phyloP scores from a whole-genome alignment of 2,113 vertebrate species.

The Vulpes vulpes region DNA sequence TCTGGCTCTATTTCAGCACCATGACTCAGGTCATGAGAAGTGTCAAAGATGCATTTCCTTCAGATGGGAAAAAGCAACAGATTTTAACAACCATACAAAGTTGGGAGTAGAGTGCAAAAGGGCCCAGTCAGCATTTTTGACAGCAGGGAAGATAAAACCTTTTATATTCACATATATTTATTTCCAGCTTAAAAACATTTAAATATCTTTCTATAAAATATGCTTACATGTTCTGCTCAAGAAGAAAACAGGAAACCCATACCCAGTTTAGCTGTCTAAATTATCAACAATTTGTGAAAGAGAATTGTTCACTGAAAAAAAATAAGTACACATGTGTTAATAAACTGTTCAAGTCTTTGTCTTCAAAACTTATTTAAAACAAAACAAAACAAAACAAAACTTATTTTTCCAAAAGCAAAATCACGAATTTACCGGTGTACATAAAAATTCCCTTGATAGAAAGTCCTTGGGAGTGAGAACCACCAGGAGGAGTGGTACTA shows the following conservation, averaged over 20 bases:
- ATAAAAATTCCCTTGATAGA: background rate
- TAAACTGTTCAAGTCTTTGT: background rate
- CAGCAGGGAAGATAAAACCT: constrained; percentile 83
- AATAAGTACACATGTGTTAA: background rate
- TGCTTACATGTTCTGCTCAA: constrained; percentile 76
- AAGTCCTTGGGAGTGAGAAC: background rate
- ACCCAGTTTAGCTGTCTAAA: constrained; percentile 77
- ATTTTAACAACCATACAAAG: constrained; percentile 86
- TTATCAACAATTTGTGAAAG: constrained; percentile 77
- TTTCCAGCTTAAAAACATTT: constrained; percentile 79
- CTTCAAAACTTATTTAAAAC: constrained; percentile 35
- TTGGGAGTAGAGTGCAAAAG: constrained; percentile 78
- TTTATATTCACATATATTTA: constrained; percentile 82
- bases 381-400: background rate
- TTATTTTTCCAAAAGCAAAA: constrained; percentile 48
- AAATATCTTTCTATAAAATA: constrained; percentile 76
- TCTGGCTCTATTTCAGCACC: constrained; percentile 89
- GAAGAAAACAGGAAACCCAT: constrained; percentile 75
- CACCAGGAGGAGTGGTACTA: background rate
- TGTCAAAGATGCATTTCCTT: constrained; percentile 93
- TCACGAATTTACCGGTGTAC: background rate
- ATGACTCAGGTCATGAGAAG: constrained; percentile 94
- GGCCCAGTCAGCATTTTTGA: constrained; percentile 85
- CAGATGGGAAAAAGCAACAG: constrained; percentile 91
- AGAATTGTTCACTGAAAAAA: constrained; percentile 53